Evolutionary conservation across 1,140 invertebrate species (phyloP), one percentile per base, ranked within the genome.

Genomic region (Hestina assimilis): DNA sequence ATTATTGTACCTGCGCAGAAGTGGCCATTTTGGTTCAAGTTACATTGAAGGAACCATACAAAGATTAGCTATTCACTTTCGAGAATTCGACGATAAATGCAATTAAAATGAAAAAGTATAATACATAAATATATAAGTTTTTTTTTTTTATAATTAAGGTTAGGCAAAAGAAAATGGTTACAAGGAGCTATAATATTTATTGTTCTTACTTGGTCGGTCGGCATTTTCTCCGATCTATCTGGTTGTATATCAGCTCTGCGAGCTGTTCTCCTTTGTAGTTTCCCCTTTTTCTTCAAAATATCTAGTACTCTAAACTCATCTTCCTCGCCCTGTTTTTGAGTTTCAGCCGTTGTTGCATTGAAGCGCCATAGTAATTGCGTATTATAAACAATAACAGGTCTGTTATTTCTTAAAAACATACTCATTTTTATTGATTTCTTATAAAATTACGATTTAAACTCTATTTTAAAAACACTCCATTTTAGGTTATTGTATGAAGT

Each of bases 231-330:
- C 4, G 77, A 64, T 47, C 88, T 80, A 50, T 88, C 82, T 4
- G 88, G 85, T 24, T 79, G 79, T 28, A 87, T 63, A 43, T 82
- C 76, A 15, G 63, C 52, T 29, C 69, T 75, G 0, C 75, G 66
- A 4, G 54, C 15, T 0, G 63, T 52, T 69, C 53, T 79, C 19
- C 66, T 69, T 17, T 86, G 75, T 12, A 67, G 43, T 33, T 65
- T 63, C n/a, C 79, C 69, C 26, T 59, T 74, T 55, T 82, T 87
- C 24, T 84, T 81, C 33, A 83, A 60, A 57, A 89, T 86, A 76
- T 88, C 83, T 0, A 89, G 58, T 5, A 89, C 84, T 4, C 88
- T 62, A 63, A 89, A 89, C 33, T 89, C 86, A 50, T 89, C 86
- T 4, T 83, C 78, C 3, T 79, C 75, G 6, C 51, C 50, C 35